Conservation (phyloP, 2,888 invertebrate species). For the Parapristionchus giblindavisi region DNA sequence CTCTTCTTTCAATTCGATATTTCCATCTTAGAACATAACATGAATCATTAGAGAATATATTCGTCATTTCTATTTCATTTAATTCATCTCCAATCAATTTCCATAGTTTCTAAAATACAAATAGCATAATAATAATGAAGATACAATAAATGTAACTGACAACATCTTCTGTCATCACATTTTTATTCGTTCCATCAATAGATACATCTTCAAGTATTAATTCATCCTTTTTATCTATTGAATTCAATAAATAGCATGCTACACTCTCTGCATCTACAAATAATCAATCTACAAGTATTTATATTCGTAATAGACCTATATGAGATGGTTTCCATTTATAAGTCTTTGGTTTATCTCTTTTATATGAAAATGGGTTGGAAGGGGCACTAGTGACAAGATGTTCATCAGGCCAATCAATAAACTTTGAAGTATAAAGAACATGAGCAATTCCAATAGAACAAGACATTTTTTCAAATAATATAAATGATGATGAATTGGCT, state of each 20-base stretch:
- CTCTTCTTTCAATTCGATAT: conserved; percentile 59
- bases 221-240: background rate
- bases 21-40: conserved; percentile 65
- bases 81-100: conserved; percentile 52
- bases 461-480: background rate
- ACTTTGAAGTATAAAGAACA: conserved; percentile 59
- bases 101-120: conserved; percentile 41
- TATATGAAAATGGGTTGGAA: background rate
- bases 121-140: background rate
- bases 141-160: background rate
- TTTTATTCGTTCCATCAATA: conserved; percentile 30
- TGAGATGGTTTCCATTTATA: conserved; percentile 5
- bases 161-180: conserved; percentile 56
- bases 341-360: background rate
- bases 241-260: background rate
- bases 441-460: conserved; percentile 57
- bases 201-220: conserved; percentile 18
- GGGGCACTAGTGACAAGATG: background rate
- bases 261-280: background rate
- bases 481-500: background rate
- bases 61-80: conserved; percentile 44
- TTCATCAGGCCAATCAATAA: conserved; percentile 50
- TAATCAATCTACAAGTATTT: background rate
- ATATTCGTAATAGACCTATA: background rate
- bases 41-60: conserved; percentile 44